Evolutionary conservation across 2,113 vertebrate species (phyloP).

Genomic region (Chiloscyllium plagiosum): DNA sequence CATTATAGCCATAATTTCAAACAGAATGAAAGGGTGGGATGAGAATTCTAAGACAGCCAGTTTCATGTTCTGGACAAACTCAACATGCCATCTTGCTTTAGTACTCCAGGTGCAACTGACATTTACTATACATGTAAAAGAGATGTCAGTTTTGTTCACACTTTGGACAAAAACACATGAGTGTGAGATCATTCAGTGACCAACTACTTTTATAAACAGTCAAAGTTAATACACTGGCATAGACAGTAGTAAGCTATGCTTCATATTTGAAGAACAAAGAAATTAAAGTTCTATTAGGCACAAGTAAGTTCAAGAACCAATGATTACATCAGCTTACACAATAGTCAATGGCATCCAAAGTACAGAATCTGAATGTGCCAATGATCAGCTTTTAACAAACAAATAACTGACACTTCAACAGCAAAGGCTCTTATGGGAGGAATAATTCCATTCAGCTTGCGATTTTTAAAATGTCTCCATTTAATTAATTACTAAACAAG

Average conservation of each 20-base stretch:
- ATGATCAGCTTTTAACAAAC: neutral
- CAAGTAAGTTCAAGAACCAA: neutral
- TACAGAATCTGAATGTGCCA: neutral
- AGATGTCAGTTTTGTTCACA: neutral
- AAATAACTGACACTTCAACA: neutral
- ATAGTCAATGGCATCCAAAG: neutral
- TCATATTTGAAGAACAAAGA: neutral
- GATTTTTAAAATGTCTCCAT: neutral
- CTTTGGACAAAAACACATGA: neutral
- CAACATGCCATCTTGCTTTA: neutral
- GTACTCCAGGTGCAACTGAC: neutral
- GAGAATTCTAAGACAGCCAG: neutral
- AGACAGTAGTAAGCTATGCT: neutral
- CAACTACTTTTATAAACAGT: neutral
- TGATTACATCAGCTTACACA: neutral
- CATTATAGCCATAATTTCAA: neutral
- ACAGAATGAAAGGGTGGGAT: neutral
- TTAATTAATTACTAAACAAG: neutral
- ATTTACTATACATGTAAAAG: neutral
- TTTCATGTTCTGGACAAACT: no score
- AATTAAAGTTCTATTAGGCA: neutral
- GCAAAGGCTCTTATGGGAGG: neutral
- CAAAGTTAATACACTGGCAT: neutral
- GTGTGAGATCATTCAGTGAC: neutral
- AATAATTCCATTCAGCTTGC: neutral